Conservation (phyloP, 2,888 invertebrate genomes). For the Melanostoma scalare region DNA sequence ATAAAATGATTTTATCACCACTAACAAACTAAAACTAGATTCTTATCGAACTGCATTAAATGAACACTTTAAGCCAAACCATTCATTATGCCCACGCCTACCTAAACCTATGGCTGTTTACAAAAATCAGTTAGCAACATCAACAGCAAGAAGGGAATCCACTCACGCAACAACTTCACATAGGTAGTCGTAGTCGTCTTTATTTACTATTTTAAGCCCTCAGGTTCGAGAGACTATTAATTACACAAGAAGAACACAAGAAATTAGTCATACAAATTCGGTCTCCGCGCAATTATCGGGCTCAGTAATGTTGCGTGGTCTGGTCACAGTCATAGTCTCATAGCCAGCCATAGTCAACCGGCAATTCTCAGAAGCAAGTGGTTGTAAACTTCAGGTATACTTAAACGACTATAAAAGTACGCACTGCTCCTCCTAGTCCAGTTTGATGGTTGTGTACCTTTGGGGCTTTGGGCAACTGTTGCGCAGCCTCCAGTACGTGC, state of each 20-base stretch:
- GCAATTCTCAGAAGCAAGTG: slow-evolving; percentile 32
- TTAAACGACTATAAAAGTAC: slow-evolving; percentile 41
- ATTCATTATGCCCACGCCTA: slow-evolving; percentile 22
- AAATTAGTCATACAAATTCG: slow-evolving; percentile 69
- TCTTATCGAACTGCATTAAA: slow-evolving; percentile 46
- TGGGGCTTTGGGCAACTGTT: slow-evolving; percentile 45
- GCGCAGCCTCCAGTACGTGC: not conserved
- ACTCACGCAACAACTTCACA: slow-evolving; percentile 48
- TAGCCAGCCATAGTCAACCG: not conserved
- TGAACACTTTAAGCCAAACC: slow-evolving; percentile 21
- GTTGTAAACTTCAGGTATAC: slow-evolving; percentile 15
- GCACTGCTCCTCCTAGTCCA: slow-evolving; percentile 14
- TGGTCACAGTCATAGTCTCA: slow-evolving; percentile 16
- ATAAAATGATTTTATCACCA: slow-evolving; percentile 16
- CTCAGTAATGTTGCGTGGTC: slow-evolving; percentile 13
- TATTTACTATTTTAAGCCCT: slow-evolving; percentile 14
- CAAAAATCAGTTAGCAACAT: slow-evolving; percentile 3
- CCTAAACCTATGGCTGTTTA: not conserved
- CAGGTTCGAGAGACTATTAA: slow-evolving; percentile 33
- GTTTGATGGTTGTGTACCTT: slow-evolving; percentile 43
- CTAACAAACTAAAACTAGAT: slow-evolving; percentile 23
- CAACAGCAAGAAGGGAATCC: not conserved
- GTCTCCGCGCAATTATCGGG: slow-evolving; percentile 44
- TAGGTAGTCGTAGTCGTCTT: slow-evolving; percentile 11
- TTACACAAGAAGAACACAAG: slow-evolving; percentile 38